A percentile compares a stretch with the other conserved stretches of the same genome.
phyloP scores from a whole-genome alignment of 2,113 vertebrate genomes.

The Xiphophorus maculatus region DNA sequence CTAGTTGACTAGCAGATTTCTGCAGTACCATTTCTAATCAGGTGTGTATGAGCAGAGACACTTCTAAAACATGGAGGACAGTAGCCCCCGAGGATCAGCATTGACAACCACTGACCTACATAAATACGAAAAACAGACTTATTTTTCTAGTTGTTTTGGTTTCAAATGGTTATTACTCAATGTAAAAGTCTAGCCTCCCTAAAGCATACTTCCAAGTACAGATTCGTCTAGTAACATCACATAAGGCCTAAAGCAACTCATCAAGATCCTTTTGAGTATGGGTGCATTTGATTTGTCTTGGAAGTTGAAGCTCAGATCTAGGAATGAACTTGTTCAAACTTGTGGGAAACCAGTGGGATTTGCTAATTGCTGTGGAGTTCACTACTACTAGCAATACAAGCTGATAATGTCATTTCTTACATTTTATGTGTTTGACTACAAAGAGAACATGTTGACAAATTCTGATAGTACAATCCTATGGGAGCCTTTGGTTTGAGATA shows the following conservation, averaged over 20 bases:
- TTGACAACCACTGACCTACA: neutral
- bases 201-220: neutral
- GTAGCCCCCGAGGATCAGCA: too few relatives aligned
- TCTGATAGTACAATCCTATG: neutral
- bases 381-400: neutral
- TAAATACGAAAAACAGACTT: neutral
- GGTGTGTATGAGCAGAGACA: neutral
- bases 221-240: neutral
- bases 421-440: neutral
- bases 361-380: too few relatives aligned
- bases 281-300: neutral
- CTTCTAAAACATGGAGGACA: neutral
- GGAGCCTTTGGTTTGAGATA: neutral
- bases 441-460: neutral
- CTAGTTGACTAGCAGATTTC: neutral
- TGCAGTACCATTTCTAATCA: neutral
- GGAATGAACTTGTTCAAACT: neutral
- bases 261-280: neutral
- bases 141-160: neutral
- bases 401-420: too few relatives aligned
- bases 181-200: neutral
- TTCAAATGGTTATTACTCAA: neutral
- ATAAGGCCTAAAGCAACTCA: neutral
- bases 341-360: too few relatives aligned
- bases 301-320: neutral